Base-by-base conservation (phyloP, 2,888 invertebrate genomes). In the Merodon equestris region DNA sequence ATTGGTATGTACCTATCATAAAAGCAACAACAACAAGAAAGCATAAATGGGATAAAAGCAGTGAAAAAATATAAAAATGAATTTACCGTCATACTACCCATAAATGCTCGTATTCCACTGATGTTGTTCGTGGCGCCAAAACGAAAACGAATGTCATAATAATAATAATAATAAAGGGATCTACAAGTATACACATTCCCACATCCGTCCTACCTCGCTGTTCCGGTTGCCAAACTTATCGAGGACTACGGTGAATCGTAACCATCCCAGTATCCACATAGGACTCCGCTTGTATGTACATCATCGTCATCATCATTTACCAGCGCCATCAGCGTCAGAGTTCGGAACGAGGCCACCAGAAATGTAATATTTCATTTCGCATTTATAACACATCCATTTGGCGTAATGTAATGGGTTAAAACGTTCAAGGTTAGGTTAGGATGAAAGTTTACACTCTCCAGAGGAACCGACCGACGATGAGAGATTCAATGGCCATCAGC, bases 291-390 rank as follows among this genome's bases (percentile, higher is more conserved):
- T 19, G 34, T 47, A 48, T 7, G 27, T 27, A 27, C 27, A 27
- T 27, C 27, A 27, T 27, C 27, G 27, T 27, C 27, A 27, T 27
- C 51, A 51, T 42, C 51, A 38, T 61, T 47, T 19, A 27, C 40
- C 34, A 14, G 13, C 7, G 27, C 12, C 17, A 47, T 15, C 27
- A 18, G 13, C 9, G 60, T 18, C 51, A 42, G 27, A 27, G 63
- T 40, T 50, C n/a, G 44, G 57, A 64, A 47, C 34, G 53, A 48
- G 51, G 54, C 38, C 54, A 64, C 9, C 57, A 60, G 34, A 79
- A 79, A 79, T 74, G 68, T 79, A 74, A 79, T 79, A 79, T 79
- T 79, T 79, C 74, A 79, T 74, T 74, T 64, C 60, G 79, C 79
- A 74, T 68, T 60, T 79, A 79, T 64, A 79, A 79, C 74, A 74